Base-by-base conservation (phyloP, 2,797 vertebrate species). In the Sternarchorhynchus goeldii region DNA sequence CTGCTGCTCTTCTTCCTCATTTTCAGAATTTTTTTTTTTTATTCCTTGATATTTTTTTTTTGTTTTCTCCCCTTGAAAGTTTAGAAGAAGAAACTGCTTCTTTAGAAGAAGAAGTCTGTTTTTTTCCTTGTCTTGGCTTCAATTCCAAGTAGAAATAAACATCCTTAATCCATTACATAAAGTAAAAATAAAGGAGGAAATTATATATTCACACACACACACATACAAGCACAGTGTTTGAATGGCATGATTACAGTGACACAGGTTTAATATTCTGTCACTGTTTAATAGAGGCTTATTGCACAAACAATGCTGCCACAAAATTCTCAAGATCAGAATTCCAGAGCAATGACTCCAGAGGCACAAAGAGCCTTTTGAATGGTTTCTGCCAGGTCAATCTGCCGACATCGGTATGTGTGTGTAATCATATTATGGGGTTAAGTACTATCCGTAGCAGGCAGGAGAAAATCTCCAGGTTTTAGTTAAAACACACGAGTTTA, bases 321-420 rank as follows among this genome's bases (percentile, higher is more conserved):
- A 90, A 88, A 87, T 85, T 80, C 78, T 66, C 64, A 53, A 63
- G 82, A 72, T 84, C 34, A 64, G 32, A 86, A 87, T 88, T 88
- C 82, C 82, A 81, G 78, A 86, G 79, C 86, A 88, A 87, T 75
- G 34, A 84, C 74, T 78, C 69, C 59, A 74, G 65, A 34, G 50
- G 83, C 79, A 85, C 84, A 85, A 85, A 83, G 84, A 62, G 32
- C 81, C 77, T 74, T 86, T 87, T 86, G 86, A 85, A 83, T 88
- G 86, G 85, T 78, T 86, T 80, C 68, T 74, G 79, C 55, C 74
- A n/a, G n/a, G n/a, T 79, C 82, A 84, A 34, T 83, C 60, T 81
- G 76, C 45, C 67, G 82, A 87, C 71, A 85, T 77, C 65, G 77
- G 76, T 83, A 85, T 85, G 84, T 56, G 76, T 77, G 58, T 82